These are phyloP conservation scores for Rhagonycha lutea DNA, from an alignment of 2,888 invertebrate genomes.

Conservation along the genomic window DNA sequence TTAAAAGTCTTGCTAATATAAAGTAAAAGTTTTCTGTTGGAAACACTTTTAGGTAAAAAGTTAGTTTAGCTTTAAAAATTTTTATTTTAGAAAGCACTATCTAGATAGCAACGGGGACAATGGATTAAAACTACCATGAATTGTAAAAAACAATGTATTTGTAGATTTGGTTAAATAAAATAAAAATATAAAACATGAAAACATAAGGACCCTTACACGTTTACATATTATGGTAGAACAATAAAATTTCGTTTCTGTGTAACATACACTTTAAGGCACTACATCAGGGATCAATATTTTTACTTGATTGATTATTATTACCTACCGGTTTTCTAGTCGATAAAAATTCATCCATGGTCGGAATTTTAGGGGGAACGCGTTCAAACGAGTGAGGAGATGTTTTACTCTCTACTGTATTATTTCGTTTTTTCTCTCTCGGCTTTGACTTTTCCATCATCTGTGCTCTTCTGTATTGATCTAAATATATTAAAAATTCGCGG, in stretches of 20 bases:
- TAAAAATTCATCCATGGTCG: constrained; percentile 61
- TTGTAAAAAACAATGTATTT: neutral
- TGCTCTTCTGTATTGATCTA: constrained; percentile 64
- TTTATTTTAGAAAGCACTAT: neutral
- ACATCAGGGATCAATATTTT: constrained; percentile 23
- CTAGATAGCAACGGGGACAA: neutral
- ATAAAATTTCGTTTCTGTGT: neutral
- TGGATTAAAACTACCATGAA: neutral
- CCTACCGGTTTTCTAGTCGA: constrained; percentile 53
- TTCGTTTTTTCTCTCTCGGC: constrained; percentile 33
- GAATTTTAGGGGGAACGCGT: constrained; percentile 54
- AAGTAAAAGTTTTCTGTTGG: neutral
- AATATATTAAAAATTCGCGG: constrained; percentile 68
- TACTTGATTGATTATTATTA: constrained; percentile 39
- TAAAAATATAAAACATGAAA: neutral
- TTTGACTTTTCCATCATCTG: constrained; percentile 56
- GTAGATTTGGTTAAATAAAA: neutral
- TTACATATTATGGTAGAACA: neutral
- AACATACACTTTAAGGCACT: neutral
- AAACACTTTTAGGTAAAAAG: neutral
- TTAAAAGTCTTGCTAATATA: neutral
- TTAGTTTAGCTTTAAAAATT: neutral
- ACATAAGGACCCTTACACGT: neutral
- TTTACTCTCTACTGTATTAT: constrained; percentile 52
- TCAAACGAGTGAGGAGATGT: constrained; percentile 54